Percentiles rank a stretch among this genome's conserved stretches.
Conservation (phyloP, 2,888 invertebrate genomes). For the Atethmia centrago region DNA sequence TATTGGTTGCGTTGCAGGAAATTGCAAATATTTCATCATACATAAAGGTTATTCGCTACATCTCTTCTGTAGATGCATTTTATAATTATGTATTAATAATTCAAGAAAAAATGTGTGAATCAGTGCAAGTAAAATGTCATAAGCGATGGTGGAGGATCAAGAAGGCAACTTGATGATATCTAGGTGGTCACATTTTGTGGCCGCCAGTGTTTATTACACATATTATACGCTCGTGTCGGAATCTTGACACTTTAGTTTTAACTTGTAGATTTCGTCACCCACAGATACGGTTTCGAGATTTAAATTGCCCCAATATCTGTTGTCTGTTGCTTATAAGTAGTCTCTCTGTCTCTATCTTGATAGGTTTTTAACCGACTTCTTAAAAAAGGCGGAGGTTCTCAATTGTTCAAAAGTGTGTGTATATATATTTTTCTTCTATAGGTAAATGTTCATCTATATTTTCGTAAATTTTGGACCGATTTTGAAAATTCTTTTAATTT, state of each 20-base stretch:
- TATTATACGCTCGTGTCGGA: conserved; percentile 77
- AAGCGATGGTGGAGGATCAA: conserved; percentile 66
- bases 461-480: too few species aligned
- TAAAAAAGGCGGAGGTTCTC: too few species aligned
- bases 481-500: too few species aligned
- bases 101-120: conserved; percentile 50
- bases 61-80: conserved; percentile 21
- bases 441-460: too few species aligned
- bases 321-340: not conserved
- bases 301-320: not conserved
- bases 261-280: conserved; percentile 71
- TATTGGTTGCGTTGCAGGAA: not conserved
- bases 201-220: conserved; percentile 78
- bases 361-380: not conserved
- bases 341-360: too few species aligned
- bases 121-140: conserved; percentile 63
- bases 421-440: too few species aligned
- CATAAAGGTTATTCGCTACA: conserved; percentile 20
- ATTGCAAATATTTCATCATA: not conserved
- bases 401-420: too few species aligned
- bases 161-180: conserved; percentile 73
- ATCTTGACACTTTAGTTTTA: conserved; percentile 72
- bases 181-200: conserved; percentile 72
- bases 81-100: conserved; percentile 39
- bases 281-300: not conserved